phyloP scores from a whole-genome alignment of 2,888 invertebrate genomes.

The Netelia melanura region DNA sequence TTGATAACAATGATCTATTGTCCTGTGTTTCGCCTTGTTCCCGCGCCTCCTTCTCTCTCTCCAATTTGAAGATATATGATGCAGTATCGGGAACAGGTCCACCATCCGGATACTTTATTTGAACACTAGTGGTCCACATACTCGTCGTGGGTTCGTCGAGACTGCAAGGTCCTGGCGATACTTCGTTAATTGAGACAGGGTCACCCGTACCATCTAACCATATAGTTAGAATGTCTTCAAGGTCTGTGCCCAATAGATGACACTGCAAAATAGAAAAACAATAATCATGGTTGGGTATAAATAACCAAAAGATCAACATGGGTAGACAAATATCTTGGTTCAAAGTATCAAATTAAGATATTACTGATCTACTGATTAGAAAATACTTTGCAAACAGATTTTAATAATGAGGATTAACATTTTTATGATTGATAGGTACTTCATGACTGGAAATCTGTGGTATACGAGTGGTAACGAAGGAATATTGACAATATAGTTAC shows the following conservation, averaged over 20 bases:
- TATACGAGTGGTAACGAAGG: neutral
- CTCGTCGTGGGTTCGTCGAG: constrained; percentile 84
- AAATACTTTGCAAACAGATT: neutral
- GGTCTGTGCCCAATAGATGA: constrained; percentile 90
- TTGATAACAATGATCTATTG: constrained; percentile 97
- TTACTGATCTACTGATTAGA: no score
- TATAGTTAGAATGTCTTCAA: constrained; percentile 92
- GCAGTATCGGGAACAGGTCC: constrained; percentile 98
- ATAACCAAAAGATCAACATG: neutral
- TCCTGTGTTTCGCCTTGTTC: constrained; percentile 96
- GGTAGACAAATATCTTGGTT: no score
- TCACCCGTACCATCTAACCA: constrained; percentile 93
- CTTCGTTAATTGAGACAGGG: constrained; percentile 90
- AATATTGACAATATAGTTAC: constrained; percentile 83
- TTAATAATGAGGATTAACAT: neutral
- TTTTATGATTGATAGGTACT: neutral
- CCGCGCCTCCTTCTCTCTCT: constrained; percentile 94
- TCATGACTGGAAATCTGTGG: neutral
- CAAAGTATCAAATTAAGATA: no score
- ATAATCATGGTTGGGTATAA: neutral
- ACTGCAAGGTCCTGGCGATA: constrained; percentile 85
- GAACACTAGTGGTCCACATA: constrained; percentile 91
- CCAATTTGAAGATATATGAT: constrained; percentile 96
- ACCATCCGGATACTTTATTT: constrained; percentile 92
- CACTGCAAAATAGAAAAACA: constrained; percentile 85